A percentile compares a stretch with the other conserved stretches of the same genome.
phyloP scores from a whole-genome alignment of 2,113 vertebrate genomes.

The Craseonycteris thonglongyai region DNA sequence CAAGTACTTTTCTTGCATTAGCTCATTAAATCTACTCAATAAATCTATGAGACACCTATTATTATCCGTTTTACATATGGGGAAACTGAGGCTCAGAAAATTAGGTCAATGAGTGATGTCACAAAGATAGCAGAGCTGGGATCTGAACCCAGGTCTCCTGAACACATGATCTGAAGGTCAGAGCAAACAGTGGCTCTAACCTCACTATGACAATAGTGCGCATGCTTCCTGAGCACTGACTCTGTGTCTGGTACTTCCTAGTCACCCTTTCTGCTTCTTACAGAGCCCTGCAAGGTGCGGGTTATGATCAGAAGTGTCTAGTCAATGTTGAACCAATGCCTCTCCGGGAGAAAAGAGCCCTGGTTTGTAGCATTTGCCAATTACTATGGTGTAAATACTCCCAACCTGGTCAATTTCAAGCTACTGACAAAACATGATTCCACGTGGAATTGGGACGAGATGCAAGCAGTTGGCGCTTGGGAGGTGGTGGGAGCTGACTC shows the following conservation, averaged over 20 bases:
- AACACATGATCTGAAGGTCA: neutral
- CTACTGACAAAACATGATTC: neutral
- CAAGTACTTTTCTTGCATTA: neutral
- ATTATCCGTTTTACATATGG: neutral
- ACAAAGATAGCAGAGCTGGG: neutral
- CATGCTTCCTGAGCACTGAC: neutral
- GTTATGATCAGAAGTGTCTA: neutral
- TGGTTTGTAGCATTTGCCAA: neutral
- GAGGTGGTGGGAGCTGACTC: neutral
- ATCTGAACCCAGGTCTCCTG: neutral
- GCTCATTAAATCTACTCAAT: neutral
- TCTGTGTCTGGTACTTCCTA: neutral
- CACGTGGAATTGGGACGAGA: neutral
- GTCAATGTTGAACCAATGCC: neutral
- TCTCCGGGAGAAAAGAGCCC: neutral
- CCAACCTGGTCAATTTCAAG: neutral
- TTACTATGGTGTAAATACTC: no score
- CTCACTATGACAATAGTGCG: neutral
- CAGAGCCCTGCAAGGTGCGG: neutral
- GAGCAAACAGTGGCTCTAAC: neutral
- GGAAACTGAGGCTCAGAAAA: neutral
- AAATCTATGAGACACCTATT: neutral
- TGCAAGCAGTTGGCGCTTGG: neutral
- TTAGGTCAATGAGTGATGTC: neutral
- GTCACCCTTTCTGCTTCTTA: neutral